Conservation (phyloP, 2,797 vertebrate genomes). For the Mallotus villosus region DNA sequence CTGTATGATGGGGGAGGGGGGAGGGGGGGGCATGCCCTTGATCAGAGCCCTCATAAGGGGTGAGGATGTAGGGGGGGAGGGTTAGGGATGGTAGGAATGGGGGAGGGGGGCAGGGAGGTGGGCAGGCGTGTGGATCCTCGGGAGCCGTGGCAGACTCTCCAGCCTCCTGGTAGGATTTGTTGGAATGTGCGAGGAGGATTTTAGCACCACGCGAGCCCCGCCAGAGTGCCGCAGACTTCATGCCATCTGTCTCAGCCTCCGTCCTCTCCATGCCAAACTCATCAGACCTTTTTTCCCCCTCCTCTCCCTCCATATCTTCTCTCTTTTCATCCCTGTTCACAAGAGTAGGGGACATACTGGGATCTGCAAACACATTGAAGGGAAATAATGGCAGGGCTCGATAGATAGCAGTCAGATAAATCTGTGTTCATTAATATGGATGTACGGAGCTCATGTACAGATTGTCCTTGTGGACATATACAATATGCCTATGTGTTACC, state of each 20-base stretch:
- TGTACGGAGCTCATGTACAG: slow-evolving; percentile 70
- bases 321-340: slow-evolving; percentile 81
- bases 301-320: slow-evolving; percentile 63
- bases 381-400: slow-evolving; percentile 56
- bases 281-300: slow-evolving; percentile 78
- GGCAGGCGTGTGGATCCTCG: slow-evolving; percentile 61
- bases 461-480: slow-evolving; percentile 68
- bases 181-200: slow-evolving; percentile 86
- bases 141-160: slow-evolving; percentile 80
- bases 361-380: slow-evolving; percentile 73
- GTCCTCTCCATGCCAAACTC: slow-evolving; percentile 79
- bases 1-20: slow-evolving; percentile 16
- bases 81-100: slow-evolving; percentile 13
- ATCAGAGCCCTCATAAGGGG: slow-evolving; percentile 64
- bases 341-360: slow-evolving; percentile 77
- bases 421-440: slow-evolving; percentile 72
- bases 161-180: slow-evolving; percentile 85
- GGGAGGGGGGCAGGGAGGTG: neutral
- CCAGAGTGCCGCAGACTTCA: slow-evolving; percentile 84
- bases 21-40: slow-evolving; percentile 45
- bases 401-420: slow-evolving; percentile 64
- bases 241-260: slow-evolving; percentile 86
- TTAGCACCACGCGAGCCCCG: slow-evolving; percentile 81
- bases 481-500: neutral
- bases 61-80: slow-evolving; percentile 15